A percentile compares a stretch with the other conserved stretches of the same genome.
Conservation (phyloP, 2,113 vertebrate genomes). For the Chascanopsetta lugubris region DNA sequence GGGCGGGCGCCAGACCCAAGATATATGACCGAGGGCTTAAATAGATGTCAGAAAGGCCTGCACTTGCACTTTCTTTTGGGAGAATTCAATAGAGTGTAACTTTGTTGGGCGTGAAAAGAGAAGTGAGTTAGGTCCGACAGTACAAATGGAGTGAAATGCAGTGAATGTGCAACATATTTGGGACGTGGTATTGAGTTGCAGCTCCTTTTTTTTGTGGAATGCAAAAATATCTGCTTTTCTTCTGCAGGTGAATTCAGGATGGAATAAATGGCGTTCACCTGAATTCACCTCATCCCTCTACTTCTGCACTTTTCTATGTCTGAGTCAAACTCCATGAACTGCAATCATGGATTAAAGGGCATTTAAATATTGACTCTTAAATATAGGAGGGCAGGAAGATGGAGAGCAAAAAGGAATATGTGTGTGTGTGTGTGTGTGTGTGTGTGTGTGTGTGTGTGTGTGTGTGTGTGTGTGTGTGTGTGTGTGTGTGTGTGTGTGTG, state of each 20-base stretch:
- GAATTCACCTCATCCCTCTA: not conserved
- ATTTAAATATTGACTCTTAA: slow-evolving; percentile 30
- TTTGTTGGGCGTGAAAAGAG: slow-evolving; percentile 41
- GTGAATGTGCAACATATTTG: slow-evolving; percentile 40
- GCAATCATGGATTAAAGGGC: slow-evolving; percentile 22
- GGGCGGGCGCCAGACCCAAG: slow-evolving; percentile 53
- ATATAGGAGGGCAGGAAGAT: slow-evolving; percentile 14
- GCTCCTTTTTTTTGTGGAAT: slow-evolving; percentile 30
- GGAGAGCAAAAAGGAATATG: not conserved
- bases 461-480: no score
- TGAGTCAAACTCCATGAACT: slow-evolving; percentile 15
- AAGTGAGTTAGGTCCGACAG: slow-evolving; percentile 9
- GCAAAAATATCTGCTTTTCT: slow-evolving; percentile 7
- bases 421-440: not conserved
- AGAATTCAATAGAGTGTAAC: slow-evolving; percentile 47
- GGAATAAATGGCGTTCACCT: slow-evolving; percentile 5
- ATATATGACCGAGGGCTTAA: slow-evolving; percentile 59
- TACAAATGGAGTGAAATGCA: slow-evolving; percentile 43
- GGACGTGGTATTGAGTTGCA: slow-evolving; percentile 25
- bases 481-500: no score
- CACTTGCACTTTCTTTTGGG: slow-evolving; percentile 55
- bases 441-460: not conserved
- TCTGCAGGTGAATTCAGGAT: slow-evolving; percentile 5
- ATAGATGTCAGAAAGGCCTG: slow-evolving; percentile 61
- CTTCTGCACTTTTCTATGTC: slow-evolving; percentile 9